Percentiles rank a stretch among this genome's conserved stretches.
These are phyloP conservation scores for Drosophila seguyi DNA, from an alignment of 1,140 invertebrate genomes.

Conservation along the genomic window DNA sequence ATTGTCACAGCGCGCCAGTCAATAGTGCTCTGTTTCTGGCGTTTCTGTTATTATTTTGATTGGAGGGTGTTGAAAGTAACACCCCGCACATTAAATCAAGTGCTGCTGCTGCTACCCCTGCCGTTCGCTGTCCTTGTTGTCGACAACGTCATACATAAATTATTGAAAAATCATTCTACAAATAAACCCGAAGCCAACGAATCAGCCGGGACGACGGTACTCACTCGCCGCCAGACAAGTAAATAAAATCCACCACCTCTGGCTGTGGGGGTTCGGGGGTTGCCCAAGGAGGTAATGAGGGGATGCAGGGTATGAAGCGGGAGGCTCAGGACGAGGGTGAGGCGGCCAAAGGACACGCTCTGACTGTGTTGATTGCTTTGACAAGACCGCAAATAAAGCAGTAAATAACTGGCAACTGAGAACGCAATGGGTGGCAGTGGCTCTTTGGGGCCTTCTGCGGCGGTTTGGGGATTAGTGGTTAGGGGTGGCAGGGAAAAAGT, in stretches of 20 bases:
- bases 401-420: constrained; percentile 67
- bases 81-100: constrained; percentile 82
- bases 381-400: constrained; percentile 80
- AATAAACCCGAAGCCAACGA: constrained; percentile 63
- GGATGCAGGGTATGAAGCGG: background rate
- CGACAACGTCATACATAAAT: constrained; percentile 78
- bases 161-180: constrained; percentile 84
- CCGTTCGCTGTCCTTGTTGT: constrained; percentile 16
- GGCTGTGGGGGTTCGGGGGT: background rate
- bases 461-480: constrained; percentile 16
- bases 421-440: constrained; percentile 14
- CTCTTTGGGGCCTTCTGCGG: background rate
- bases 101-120: constrained; percentile 45
- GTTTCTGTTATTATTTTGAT: constrained; percentile 70
- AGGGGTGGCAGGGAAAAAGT: background rate
- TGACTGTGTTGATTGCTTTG: constrained; percentile 78
- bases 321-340: background rate
- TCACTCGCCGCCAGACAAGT: constrained; percentile 48
- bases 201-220: constrained; percentile 7
- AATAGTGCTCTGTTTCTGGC: constrained; percentile 45
- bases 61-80: constrained; percentile 82
- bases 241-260: constrained; percentile 75
- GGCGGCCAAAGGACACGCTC: constrained; percentile 38
- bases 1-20: constrained; percentile 75
- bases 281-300: constrained; percentile 12